phyloP scores from a whole-genome alignment of 2,888 invertebrate species.

The Cephonodes hylas region DNA sequence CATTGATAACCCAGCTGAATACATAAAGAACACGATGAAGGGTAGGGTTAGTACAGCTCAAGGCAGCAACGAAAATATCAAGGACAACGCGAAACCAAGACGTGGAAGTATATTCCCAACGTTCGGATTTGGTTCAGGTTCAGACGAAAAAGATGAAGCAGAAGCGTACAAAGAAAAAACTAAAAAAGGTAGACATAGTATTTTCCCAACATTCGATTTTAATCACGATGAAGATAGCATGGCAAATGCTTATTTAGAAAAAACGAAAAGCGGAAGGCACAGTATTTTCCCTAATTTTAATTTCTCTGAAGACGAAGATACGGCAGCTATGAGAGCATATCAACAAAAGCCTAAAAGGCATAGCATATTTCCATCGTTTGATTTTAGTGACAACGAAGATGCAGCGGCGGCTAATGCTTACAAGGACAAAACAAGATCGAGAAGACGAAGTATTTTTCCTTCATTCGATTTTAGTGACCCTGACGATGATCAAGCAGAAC shows the following conservation, averaged over 20 bases:
- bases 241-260: constrained; percentile 53
- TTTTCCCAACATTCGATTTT: constrained; percentile 68
- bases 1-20: constrained; percentile 59
- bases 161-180: constrained; percentile 66
- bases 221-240: constrained; percentile 52
- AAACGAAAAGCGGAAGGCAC: constrained; percentile 55
- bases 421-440: constrained; percentile 61
- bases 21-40: constrained; percentile 62
- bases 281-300: constrained; percentile 70
- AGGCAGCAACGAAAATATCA: constrained; percentile 44
- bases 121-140: constrained; percentile 48
- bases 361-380: constrained; percentile 67
- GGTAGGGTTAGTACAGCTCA: constrained; percentile 53
- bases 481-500: constrained; percentile 54
- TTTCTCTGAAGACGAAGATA: constrained; percentile 69
- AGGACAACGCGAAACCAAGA: constrained; percentile 47
- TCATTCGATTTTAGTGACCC: constrained; percentile 68
- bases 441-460: constrained; percentile 67
- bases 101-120: constrained; percentile 66
- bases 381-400: constrained; percentile 61
- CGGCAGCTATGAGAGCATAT: constrained; percentile 46
- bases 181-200: constrained; percentile 61
- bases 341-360: constrained; percentile 61
- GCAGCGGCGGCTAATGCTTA: constrained; percentile 48
- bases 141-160: constrained; percentile 51